Conservation (phyloP, 1,140 invertebrate genomes). For the Chrysoperla carnea region DNA sequence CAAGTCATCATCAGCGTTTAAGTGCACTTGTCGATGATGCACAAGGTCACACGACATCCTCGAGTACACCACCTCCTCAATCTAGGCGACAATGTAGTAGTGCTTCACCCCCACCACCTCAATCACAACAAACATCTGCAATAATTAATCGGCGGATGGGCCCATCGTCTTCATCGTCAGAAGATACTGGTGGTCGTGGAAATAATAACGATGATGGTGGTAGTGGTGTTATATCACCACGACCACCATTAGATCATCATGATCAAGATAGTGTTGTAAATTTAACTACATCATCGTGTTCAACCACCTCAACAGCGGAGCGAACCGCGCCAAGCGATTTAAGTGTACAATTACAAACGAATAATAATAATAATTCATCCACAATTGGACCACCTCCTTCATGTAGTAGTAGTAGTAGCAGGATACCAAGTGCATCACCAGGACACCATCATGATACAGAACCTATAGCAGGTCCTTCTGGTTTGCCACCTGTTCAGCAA, state of each 20-base stretch:
- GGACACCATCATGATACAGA: conserved; percentile 36
- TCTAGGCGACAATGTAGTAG: conserved; percentile 3
- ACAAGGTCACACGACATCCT: background rate
- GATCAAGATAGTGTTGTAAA: too few relatives aligned
- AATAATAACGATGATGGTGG: conserved; percentile 7
- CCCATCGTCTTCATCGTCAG: conserved; percentile 12
- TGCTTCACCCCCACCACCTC: conserved; percentile 8
- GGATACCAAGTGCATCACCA: conserved; percentile 27
- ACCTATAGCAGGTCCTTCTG: conserved; percentile 54
- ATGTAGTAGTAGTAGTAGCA: conserved; percentile 1
- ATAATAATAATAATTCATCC: too few relatives aligned
- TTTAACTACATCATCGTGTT: too few relatives aligned
- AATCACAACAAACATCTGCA: conserved; percentile 1
- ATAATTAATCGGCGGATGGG: conserved; percentile 3
- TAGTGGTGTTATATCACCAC: too few relatives aligned
- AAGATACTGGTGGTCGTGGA: conserved; percentile 14
- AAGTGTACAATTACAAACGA: too few relatives aligned
- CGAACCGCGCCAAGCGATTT: too few relatives aligned
- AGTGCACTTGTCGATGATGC: conserved; percentile 3
- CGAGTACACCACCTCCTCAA: conserved; percentile 4
- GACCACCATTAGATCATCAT: too few relatives aligned
- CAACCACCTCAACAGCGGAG: too few relatives aligned
- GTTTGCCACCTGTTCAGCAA: conserved; percentile 66
- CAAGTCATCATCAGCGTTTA: too few relatives aligned
- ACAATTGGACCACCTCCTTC: too few relatives aligned